Evolutionary conservation across 2,113 vertebrate genomes (phyloP).

Genomic region (Gobio gobio): DNA sequence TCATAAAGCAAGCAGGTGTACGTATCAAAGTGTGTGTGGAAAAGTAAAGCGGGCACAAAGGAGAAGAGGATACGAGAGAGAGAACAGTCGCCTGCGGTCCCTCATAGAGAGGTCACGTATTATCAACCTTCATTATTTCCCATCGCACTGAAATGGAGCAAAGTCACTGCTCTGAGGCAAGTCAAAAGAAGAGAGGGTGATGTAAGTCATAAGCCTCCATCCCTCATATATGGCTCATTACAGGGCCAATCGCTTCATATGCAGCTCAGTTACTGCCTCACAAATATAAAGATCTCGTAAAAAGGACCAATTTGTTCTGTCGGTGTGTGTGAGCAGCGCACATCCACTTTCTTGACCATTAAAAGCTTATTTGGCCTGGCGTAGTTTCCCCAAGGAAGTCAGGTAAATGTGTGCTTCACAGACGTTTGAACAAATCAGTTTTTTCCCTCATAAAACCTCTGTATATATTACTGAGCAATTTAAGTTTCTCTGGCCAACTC

Average conservation of each 20-base stretch:
- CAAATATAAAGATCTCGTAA: background rate
- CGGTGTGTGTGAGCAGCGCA: background rate
- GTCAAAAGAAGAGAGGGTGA: slow-evolving; percentile 22
- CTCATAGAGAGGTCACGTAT: background rate
- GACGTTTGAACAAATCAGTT: background rate
- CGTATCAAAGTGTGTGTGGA: background rate
- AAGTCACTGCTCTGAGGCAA: slow-evolving; percentile 38
- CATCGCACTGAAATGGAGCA: slow-evolving; percentile 10
- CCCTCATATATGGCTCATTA: slow-evolving; percentile 12
- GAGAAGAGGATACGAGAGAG: background rate
- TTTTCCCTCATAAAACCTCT: background rate
- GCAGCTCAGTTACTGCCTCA: background rate
- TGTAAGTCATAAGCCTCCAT: background rate
- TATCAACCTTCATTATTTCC: slow-evolving; percentile 32
- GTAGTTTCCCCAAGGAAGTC: slow-evolving; percentile 1
- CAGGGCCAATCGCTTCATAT: background rate
- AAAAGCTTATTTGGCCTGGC: background rate
- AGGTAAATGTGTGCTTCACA: background rate
- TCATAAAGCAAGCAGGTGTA: background rate
- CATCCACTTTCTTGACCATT: background rate
- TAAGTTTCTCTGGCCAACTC: background rate
- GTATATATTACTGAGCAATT: background rate
- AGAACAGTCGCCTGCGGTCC: slow-evolving; percentile 20
- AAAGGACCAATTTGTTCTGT: background rate
- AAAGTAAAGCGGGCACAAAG: background rate